phyloP scores from a whole-genome alignment of 2,113 vertebrate genomes.

The Melospiza melodia region DNA sequence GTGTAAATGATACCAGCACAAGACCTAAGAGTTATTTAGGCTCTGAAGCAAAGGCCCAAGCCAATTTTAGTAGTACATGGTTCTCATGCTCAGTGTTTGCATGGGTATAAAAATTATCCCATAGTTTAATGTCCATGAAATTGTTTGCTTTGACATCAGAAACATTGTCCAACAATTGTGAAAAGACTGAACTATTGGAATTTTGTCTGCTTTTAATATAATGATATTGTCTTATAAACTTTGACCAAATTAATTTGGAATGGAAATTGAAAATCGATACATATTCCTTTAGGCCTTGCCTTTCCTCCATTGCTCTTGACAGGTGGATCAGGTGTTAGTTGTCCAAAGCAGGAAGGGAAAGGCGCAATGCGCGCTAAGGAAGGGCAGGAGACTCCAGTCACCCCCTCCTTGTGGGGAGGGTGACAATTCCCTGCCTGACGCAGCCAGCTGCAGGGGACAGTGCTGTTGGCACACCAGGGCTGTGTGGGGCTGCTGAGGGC shows the following conservation, averaged over 20 bases:
- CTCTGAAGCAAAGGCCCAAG: background rate
- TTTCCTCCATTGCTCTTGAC: background rate
- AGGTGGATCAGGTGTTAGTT: background rate
- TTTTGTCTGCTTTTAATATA: background rate
- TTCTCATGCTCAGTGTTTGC: background rate
- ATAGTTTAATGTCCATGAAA: background rate
- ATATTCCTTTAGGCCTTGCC: background rate
- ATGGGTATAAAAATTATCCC: background rate
- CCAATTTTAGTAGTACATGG: background rate
- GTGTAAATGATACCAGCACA: background rate
- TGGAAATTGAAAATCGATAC: background rate
- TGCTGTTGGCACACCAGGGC: background rate
- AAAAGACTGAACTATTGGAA: background rate
- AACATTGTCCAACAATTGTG: background rate
- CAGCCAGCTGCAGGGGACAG: background rate
- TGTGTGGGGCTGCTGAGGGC: background rate
- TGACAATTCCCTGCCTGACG: background rate
- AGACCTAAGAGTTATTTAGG: background rate
- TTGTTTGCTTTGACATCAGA: background rate
- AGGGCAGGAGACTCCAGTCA: background rate
- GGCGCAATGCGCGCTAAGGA: background rate
- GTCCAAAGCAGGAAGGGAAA: background rate
- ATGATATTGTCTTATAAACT: background rate
- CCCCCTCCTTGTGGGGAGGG: background rate
- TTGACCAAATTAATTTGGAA: background rate